A percentile compares a stretch with the other conserved stretches of the same genome.
phyloP scores from a whole-genome alignment of 53 echinoderm and acorn worm species.

The Patiria pectinifera region DNA sequence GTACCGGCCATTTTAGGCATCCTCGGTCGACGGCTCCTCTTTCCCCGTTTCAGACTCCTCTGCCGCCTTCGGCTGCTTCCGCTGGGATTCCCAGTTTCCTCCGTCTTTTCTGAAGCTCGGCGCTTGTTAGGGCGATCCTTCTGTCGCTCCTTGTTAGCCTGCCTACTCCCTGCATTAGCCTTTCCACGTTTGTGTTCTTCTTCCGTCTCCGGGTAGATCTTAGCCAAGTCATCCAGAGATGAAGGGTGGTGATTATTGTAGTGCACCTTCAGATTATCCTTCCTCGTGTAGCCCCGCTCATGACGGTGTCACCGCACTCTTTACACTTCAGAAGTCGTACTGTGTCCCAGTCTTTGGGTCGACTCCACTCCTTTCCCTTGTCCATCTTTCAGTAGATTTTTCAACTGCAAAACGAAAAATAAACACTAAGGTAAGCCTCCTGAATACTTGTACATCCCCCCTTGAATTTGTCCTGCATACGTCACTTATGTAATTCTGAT shows the following conservation, averaged over 20 bases:
- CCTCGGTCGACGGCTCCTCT: neutral
- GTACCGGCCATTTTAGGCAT: neutral
- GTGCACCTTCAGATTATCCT: neutral
- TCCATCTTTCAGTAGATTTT: neutral
- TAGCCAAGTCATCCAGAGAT: neutral
- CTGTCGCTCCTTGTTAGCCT: neutral
- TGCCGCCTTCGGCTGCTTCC: neutral
- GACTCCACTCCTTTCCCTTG: neutral
- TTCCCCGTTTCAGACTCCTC: neutral
- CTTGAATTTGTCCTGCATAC: neutral
- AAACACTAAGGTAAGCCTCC: neutral
- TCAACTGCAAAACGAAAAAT: neutral
- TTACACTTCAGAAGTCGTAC: neutral
- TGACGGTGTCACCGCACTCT: neutral
- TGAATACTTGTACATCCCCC: neutral
- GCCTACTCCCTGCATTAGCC: neutral
- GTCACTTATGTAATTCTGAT: neutral
- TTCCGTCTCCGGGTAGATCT: too few relatives aligned
- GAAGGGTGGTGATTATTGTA: neutral
- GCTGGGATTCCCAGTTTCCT: neutral
- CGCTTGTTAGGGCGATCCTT: neutral
- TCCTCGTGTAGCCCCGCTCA: neutral
- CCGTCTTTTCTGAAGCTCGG: neutral
- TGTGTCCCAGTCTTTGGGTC: neutral
- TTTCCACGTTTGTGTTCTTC: too few relatives aligned